Base-by-base conservation (phyloP, 2,797 vertebrate species). In the Aselliscus stoliczkanus region DNA sequence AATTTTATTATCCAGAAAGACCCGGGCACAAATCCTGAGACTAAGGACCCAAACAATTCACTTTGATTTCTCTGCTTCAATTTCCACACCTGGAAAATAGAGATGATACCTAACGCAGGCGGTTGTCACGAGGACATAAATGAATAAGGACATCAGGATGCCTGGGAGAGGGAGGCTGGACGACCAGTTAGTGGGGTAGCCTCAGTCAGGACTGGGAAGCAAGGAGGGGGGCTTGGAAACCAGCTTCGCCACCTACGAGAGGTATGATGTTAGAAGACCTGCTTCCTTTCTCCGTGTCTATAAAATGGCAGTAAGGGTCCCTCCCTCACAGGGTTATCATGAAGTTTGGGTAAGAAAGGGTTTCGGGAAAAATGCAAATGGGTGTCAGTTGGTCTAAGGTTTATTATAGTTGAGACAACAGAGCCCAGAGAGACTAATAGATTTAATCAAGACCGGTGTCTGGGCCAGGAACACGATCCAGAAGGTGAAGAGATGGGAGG, bases 121-220 rank as follows among this genome's bases (percentile, higher is more conserved):
- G 31, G 15, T 20, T 58, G 62, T 56, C 5, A 3, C 12, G 18
- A 70, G 4, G 34, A 10, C 18, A 1, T 14, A 9, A 20, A 42
- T 23, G 60, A 58, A 60, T 0, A 5, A 4, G 44, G 23, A 83
- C 34, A 1, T 11, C 31, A 23, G 9, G n/a, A 2, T 1, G 15
- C 5, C 29, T 50, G 13, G 34, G 29, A 11, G 39, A 17, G 5
- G 2, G 12, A 6, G 13, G 3, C 20, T 20, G 0, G 18, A 44
- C 1, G 3, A 7, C 13, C 0, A 1, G 10, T 27, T 2, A 23
- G 29, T 8, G 47, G 29, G 23, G 67, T 2, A 1, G 15, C 4
- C 7, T 50, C 60, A 1, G 15, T 3, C 37, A 21, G 50, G 44
- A 13, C 10, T 25, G 7, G 34, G n/a, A 18, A 82, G 20, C 23